Conservation (phyloP, 2,113 vertebrate genomes). For the Aythya baeri region DNA sequence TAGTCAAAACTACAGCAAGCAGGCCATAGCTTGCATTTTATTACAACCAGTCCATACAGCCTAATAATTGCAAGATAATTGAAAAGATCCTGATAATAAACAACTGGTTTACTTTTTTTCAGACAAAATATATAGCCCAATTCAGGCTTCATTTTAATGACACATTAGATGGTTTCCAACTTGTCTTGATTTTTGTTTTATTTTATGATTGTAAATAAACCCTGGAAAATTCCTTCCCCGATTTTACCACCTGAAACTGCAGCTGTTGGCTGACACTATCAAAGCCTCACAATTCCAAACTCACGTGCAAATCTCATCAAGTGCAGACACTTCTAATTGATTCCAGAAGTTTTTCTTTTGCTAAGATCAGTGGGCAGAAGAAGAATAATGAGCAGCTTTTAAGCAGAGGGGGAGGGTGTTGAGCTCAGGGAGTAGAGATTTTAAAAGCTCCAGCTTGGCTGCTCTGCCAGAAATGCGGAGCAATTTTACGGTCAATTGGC, state of each 20-base stretch:
- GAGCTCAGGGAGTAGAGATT: conserved; percentile 78
- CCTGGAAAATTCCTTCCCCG: conserved; percentile 77
- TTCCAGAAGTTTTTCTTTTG: conserved; percentile 90
- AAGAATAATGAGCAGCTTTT: conserved; percentile 88
- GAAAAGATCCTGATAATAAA: conserved; percentile 56
- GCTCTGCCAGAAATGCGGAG: conserved; percentile 85
- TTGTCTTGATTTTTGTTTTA: conserved; percentile 73
- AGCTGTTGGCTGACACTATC: conserved; percentile 88
- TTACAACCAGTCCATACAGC: conserved; percentile 22
- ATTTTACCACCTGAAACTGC: conserved; percentile 91
- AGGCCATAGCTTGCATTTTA: conserved; percentile 15
- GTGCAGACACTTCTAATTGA: conserved; percentile 93
- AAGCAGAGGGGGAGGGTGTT: conserved; percentile 76
- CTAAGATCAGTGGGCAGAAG: conserved; percentile 80
- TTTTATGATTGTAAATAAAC: conserved; percentile 84
- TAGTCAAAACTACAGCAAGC: conserved; percentile 1
- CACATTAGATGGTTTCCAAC: conserved; percentile 63
- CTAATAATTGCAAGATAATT: conserved; percentile 58
- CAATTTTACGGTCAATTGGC: conserved; percentile 99
- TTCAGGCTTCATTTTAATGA: conserved; percentile 66
- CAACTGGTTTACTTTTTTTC: conserved; percentile 40
- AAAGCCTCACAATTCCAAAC: conserved; percentile 79
- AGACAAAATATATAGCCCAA: conserved; percentile 63
- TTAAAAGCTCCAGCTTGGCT: conserved; percentile 82
- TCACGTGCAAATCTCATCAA: conserved; percentile 98